Percentiles rank a stretch among this genome's conserved stretches.
phyloP scores from a whole-genome alignment of 2,797 vertebrate genomes.

The Eospalax fontanierii region DNA sequence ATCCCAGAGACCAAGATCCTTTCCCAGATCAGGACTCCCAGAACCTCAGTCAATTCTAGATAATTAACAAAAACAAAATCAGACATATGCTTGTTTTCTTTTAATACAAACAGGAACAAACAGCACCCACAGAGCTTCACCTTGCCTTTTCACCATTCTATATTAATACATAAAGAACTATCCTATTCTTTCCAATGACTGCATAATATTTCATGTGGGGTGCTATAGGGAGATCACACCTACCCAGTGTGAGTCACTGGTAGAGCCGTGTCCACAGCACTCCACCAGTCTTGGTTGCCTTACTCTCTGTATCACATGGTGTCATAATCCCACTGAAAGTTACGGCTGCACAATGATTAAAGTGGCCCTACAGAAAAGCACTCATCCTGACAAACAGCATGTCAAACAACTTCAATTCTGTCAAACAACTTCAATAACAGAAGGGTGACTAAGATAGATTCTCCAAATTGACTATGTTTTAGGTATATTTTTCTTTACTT shows the following conservation, averaged over 20 bases:
- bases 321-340: background rate
- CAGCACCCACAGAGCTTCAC: background rate
- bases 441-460: background rate
- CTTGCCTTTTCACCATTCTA: background rate
- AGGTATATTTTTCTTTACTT: background rate
- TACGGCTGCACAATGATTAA: background rate
- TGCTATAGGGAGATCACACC: background rate
- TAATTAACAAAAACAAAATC: background rate
- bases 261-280: background rate
- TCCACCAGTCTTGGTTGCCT: background rate
- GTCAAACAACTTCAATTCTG: no score
- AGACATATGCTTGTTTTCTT: background rate
- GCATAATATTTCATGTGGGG: no score
- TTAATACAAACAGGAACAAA: background rate
- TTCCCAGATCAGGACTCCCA: background rate
- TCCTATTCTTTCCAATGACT: background rate
- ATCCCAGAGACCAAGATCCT: background rate
- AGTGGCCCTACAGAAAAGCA: slow-evolving; percentile 54
- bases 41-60: background rate
- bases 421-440: background rate
- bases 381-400: slow-evolving; percentile 64
- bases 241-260: background rate
- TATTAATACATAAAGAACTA: background rate
- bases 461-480: background rate
- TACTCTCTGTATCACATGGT: background rate